These are phyloP conservation scores for Drosophila triauraria DNA, from an alignment of 1,140 invertebrate species.

Conservation along the genomic window DNA sequence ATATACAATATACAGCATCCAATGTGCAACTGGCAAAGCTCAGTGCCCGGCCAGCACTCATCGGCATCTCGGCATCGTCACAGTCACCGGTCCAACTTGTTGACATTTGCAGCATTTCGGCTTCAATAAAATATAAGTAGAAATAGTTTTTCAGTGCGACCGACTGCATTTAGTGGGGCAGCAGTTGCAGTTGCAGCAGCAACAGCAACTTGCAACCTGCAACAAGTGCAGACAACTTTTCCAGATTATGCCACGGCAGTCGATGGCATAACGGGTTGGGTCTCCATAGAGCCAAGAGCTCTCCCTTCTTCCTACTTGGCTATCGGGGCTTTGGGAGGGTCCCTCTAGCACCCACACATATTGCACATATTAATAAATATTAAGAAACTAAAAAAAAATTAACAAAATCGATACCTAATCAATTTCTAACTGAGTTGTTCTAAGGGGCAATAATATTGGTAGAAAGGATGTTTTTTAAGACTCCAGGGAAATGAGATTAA, in stretches of 20 bases:
- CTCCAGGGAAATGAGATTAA: neutral
- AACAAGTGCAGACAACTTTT: constrained; percentile 73
- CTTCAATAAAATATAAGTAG: constrained; percentile 76
- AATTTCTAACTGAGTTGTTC: neutral
- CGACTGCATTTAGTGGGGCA: constrained; percentile 68
- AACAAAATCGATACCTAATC: neutral
- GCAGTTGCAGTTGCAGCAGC: constrained; percentile 35
- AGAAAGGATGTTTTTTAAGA: neutral
- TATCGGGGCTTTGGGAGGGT: constrained; percentile 11
- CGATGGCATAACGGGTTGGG: constrained; percentile 51
- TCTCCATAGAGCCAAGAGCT: constrained; percentile 12
- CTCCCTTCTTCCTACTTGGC: neutral
- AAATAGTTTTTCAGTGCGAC: constrained; percentile 67
- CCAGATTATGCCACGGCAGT: constrained; percentile 39
- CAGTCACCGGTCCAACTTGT: constrained; percentile 67
- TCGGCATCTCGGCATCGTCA: constrained; percentile 62
- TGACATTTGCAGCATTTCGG: constrained; percentile 76
- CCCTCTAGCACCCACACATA: neutral
- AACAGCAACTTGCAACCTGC: constrained; percentile 34
- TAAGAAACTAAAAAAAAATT: neutral
- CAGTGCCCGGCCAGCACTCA: constrained; percentile 42
- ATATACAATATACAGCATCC: constrained; percentile 13
- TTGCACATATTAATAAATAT: neutral
- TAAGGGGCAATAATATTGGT: neutral
- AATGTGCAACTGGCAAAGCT: constrained; percentile 19